These are phyloP conservation scores for Lamellibrachia luymesi DNA, from an alignment of 1,140 invertebrate species.

Conservation along the genomic window DNA sequence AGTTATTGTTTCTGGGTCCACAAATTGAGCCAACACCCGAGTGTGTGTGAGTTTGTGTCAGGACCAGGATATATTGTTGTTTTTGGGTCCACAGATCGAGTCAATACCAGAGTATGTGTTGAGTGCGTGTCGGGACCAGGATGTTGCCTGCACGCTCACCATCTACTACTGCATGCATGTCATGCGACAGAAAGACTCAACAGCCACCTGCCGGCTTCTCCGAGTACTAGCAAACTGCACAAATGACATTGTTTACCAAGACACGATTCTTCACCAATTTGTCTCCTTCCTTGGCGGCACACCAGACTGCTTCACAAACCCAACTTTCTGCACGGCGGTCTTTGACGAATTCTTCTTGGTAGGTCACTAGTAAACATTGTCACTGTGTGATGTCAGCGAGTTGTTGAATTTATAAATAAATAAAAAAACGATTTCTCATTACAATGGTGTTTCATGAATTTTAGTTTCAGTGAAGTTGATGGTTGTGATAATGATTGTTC, in stretches of 20 bases:
- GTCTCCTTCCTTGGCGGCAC: slow-evolving; percentile 83
- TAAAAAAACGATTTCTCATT: too few relatives aligned
- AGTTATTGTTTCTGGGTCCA: background rate
- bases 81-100: slow-evolving; percentile 21
- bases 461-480: too few relatives aligned
- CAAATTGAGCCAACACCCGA: background rate
- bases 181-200: slow-evolving; percentile 69
- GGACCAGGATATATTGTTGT: background rate
- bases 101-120: slow-evolving; percentile 22
- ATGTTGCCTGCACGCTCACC: slow-evolving; percentile 85
- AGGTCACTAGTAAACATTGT: slow-evolving; percentile 40
- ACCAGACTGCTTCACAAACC: slow-evolving; percentile 86
- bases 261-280: slow-evolving; percentile 90
- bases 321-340: slow-evolving; percentile 92
- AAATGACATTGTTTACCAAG: slow-evolving; percentile 87
- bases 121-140: slow-evolving; percentile 66
- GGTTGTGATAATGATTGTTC: too few relatives aligned
- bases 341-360: slow-evolving; percentile 93
- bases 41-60: background rate
- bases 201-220: slow-evolving; percentile 81
- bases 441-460: too few relatives aligned
- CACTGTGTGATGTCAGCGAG: too few relatives aligned
- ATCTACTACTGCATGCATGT: slow-evolving; percentile 92
- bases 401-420: too few relatives aligned
- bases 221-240: slow-evolving; percentile 87